Evolutionary conservation across 2,113 vertebrate genomes (phyloP).

Genomic region (Salvelinus fontinalis): DNA sequence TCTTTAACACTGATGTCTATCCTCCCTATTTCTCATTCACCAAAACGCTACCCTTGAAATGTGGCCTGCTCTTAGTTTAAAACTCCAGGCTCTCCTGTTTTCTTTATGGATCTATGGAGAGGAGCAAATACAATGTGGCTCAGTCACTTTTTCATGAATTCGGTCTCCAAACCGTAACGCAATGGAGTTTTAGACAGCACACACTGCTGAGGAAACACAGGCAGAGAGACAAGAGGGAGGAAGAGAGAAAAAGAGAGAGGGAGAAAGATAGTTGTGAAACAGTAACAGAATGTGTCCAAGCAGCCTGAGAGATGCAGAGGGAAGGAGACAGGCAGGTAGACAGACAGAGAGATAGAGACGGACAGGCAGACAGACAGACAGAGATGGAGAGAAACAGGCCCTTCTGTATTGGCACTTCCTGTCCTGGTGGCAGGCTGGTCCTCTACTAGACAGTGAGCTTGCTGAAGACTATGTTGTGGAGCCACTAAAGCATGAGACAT

Average conservation of each 20-base stretch:
- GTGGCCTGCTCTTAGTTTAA: constrained; percentile 74
- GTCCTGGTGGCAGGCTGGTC: neutral
- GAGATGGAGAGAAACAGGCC: too few relatives aligned
- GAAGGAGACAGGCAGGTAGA: neutral
- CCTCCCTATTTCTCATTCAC: constrained; percentile 72
- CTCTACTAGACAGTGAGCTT: neutral
- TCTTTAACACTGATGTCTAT: constrained; percentile 73
- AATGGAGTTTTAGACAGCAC: constrained; percentile 64
- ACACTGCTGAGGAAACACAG: constrained; percentile 72
- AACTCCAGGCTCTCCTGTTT: constrained; percentile 56
- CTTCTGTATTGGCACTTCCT: neutral
- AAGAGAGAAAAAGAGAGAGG: constrained; percentile 34
- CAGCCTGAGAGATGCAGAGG: neutral
- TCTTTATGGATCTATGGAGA: constrained; percentile 62
- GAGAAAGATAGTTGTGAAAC: constrained; percentile 20
- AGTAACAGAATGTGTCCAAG: neutral
- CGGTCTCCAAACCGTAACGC: constrained; percentile 77
- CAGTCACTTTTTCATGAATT: constrained; percentile 74
- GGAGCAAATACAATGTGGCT: constrained; percentile 66
- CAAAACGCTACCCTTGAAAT: constrained; percentile 77
- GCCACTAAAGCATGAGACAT: neutral
- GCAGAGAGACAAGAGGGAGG: constrained; percentile 46
- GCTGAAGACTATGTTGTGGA: neutral
- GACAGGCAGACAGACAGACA: neutral
- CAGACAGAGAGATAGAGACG: neutral